Base-by-base conservation (phyloP, 2,113 vertebrate genomes). In the Neolamprologus falcicula region DNA sequence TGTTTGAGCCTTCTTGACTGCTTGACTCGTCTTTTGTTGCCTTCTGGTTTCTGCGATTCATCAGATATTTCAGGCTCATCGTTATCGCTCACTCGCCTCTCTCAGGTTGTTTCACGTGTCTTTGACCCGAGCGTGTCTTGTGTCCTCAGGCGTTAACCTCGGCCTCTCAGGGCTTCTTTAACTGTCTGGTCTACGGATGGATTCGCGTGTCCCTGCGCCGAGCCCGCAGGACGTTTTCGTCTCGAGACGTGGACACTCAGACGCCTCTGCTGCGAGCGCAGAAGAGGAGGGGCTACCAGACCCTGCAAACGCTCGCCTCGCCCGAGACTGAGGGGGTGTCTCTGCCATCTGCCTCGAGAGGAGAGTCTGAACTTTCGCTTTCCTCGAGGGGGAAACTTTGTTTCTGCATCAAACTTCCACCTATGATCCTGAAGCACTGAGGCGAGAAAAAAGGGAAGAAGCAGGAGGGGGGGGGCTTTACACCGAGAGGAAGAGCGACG, bases 121-220 rank as follows among this genome's bases (percentile, higher is more conserved):
- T 76, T 47, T 47, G 71, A 76, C 16, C 6, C 6, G 5, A 26
- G 40, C 7, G 45, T 82, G 45, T 59, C 24, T 37, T 66, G 28
- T 83, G 91, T 89, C 88, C 86, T 26, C 90, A 99, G 98, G 97
- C 98, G 19, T 92, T 98, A 81, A 97, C 97, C 28, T 97, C 97
- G 2, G 96, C 97, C 73, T 99, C 98, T 28, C 98, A 98, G 90
- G 98, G 98, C 4, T 96, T 99, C 55, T 95, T 99, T 85, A 98
- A 98, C 97, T 97, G 97, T 83, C 83, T 97, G 37, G 95, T 97
- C 10, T 98, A 97, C 8, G 97, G 97, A 31, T 98, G 98, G 97
- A 98, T 97, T 0, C 96, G 97, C 59, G 95, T 96, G 33, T 71
- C 76, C 68, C 96, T 98, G 80, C 95, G 94, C 14, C 92, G 91